Evolutionary conservation across 2,113 vertebrate genomes (phyloP), one percentile per base, ranked within the genome.

Genomic region (Casuarius casuarius): DNA sequence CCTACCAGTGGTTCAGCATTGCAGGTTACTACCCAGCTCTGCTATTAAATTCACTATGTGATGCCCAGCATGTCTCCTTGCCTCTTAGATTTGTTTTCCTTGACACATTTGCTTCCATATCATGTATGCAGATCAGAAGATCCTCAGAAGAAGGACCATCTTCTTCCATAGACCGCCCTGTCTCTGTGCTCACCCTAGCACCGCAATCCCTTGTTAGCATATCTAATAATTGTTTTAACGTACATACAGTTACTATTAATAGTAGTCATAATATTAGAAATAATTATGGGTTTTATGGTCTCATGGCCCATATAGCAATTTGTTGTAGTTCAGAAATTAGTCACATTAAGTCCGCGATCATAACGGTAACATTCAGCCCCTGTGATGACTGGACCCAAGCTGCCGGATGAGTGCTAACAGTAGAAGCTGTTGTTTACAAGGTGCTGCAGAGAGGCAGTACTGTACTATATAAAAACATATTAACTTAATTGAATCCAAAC

Each of bases 401-500:
- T 58, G 44, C 62, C 73, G 44, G 12, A 3, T 54, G 48, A 25
- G 52, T 62, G 62, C 72, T 58, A 58, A 29, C 35, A 73, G 70
- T 46, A 92, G 68, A 80, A 87, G 70, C 38, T 56, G 38, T n/a
- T 89, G 48, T 79, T 94, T 87, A 78, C 73, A 78, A 72, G 84
- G 59, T 86, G n/a, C 76, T 67, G 72, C 46, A 78, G 79, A 77
- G 72, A 89, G 66, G 84, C 77, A 84, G 70, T 2, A 4, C 70
- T 72, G 81, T 20, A 17, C 74, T 75, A 75, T 18, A 72, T 84
- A 84, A 87, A 93, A 89, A 56, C 25, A 9, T 51, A 84, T 77
- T 81, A 86, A 80, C 83, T 81, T 70, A 91, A 95, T 61, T 61
- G 19, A 72, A 84, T 70, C 68, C 70, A 61, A 85, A 54, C n/a